Evolutionary conservation across 2,797 vertebrate species (phyloP).

Genomic region (Rhyacichthys aspro): DNA sequence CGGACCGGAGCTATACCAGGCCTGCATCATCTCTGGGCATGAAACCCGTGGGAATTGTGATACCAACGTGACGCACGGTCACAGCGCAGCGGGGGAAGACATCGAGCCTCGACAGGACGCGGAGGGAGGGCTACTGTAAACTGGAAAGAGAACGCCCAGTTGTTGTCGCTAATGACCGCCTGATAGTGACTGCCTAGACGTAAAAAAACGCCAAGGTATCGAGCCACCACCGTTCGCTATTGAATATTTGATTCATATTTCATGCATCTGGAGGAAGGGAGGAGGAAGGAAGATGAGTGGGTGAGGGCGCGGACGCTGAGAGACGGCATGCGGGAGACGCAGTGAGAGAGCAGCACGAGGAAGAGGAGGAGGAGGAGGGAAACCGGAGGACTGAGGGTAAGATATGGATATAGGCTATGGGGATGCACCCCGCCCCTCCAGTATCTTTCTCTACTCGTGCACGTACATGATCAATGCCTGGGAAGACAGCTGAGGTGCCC

Average conservation of each 20-base stretch:
- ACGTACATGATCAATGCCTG: constrained; percentile 50
- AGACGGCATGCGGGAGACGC: constrained; percentile 78
- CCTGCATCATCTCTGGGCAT: constrained; percentile 64
- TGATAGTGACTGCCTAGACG: constrained; percentile 13
- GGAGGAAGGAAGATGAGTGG: constrained; percentile 56
- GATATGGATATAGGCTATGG: constrained; percentile 69
- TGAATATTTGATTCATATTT: constrained; percentile 59
- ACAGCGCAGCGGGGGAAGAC: constrained; percentile 65
- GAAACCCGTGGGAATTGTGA: constrained; percentile 77
- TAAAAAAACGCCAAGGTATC: constrained; percentile 35
- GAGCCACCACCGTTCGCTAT: constrained; percentile 27
- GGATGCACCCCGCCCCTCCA: constrained; percentile 63
- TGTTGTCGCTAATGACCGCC: constrained; percentile 64
- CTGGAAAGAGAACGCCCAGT: constrained; percentile 67
- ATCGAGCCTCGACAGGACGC: constrained; percentile 65
- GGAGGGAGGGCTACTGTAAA: constrained; percentile 58
- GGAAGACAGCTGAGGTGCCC: constrained; percentile 32
- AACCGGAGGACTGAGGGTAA: constrained; percentile 76
- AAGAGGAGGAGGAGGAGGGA: constrained; percentile 63
- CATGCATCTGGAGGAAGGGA: constrained; percentile 66
- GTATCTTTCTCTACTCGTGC: constrained; percentile 27
- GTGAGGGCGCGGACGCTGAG: constrained; percentile 62
- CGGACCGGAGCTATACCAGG: constrained; percentile 36
- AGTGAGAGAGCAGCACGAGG: constrained; percentile 69
- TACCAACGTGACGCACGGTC: constrained; percentile 76